Base-by-base conservation (phyloP, 2,113 vertebrate species). In the Dromaius novaehollandiae region DNA sequence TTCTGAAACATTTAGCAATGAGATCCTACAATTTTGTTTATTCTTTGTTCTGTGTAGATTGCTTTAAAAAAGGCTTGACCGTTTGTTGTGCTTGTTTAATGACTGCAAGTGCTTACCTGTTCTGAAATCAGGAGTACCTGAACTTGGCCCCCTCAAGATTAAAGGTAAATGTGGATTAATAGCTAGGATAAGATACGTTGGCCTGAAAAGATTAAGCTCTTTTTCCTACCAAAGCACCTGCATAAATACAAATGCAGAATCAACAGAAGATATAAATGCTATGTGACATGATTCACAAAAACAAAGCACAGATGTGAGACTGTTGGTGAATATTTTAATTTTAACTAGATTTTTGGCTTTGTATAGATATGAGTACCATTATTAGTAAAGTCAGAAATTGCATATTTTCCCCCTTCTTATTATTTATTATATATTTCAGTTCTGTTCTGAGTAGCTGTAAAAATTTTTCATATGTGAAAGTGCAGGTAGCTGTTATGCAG, bases 241-340 rank as follows among this genome's bases (percentile, higher is more conserved):
- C 44, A 91, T 63, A 89, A 91, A 93, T 77, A 85, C 2, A 94
- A 91, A 91, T 94, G 68, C 79, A 93, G 90, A 94, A 46, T 82
- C 53, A 91, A 77, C 71, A 70, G n/a, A 53, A 21, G 4, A 21
- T 70, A 61, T 6, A 88, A 76, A 46, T 86, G 32, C 84, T 87
- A 38, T 17, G 64, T 69, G 50, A 46, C 21, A 32, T 87, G 87
- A 74, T 20, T 77, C 30, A 61, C 71, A 44, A 90, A 80, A 88
- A 50, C 68, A 71, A 30, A 91, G 13, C 63, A 85, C 48, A 53
- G 53, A 81, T 81, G 48, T 51, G 71, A 88, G 56, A 50, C 71
- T 13, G 24, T 56, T 3, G 2, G 34, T 90, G 55, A 92, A 86
- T 78, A 30, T 44, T 79, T 83, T 60, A 38, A 66, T 80, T 91